A percentile compares a stretch with the other conserved stretches of the same genome.
These are phyloP conservation scores for Hypanus sabinus DNA, from an alignment of 2,113 vertebrate genomes.

Conservation along the genomic window DNA sequence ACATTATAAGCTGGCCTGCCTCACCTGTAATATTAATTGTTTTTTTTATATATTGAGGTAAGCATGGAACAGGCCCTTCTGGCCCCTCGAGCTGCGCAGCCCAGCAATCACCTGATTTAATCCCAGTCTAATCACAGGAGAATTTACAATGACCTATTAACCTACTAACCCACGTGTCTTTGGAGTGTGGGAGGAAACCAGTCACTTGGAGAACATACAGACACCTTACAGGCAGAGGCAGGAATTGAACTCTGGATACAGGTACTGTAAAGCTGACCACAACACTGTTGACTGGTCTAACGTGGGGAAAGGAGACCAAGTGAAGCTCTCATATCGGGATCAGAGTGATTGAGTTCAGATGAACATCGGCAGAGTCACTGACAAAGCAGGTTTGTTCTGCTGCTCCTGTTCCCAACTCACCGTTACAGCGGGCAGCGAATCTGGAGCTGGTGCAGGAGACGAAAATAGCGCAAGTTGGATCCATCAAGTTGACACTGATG, in stretches of 20 bases:
- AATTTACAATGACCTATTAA: too few species aligned
- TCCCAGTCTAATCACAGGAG: too few species aligned
- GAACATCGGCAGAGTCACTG: not conserved
- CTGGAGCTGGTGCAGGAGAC: not conserved
- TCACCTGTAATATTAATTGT: not conserved
- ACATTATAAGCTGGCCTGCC: not conserved
- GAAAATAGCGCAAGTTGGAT: not conserved
- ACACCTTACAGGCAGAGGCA: too few species aligned
- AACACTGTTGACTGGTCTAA: not conserved
- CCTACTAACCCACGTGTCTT: too few species aligned
- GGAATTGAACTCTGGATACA: too few species aligned
- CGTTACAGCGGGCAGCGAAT: not conserved
- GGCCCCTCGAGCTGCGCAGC: too few species aligned
- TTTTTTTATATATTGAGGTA: too few species aligned
- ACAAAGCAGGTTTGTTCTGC: not conserved
- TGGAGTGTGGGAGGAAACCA: too few species aligned
- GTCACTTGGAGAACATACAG: too few species aligned
- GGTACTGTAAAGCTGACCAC: too few species aligned
- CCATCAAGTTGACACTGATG: not conserved
- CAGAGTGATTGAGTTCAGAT: not conserved
- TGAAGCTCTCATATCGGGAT: not conserved
- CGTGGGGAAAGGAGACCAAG: not conserved
- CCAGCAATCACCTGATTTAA: too few species aligned
- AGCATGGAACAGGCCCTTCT: too few species aligned
- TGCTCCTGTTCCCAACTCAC: not conserved